Evolutionary conservation across 2,888 invertebrate genomes (phyloP).

Genomic region (Parnassius apollo): DNA sequence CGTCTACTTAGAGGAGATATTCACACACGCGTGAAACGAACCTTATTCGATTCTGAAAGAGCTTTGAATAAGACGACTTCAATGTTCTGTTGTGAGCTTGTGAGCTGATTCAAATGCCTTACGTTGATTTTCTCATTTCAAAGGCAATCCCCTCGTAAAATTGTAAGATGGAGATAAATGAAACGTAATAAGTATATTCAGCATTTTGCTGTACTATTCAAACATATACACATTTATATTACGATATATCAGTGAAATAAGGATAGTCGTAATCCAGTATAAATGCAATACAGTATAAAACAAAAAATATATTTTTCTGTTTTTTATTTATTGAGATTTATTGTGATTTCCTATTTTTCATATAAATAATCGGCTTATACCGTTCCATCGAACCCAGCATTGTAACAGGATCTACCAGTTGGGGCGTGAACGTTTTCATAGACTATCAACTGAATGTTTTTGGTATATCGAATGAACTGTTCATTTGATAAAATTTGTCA

Average conservation of each 20-base stretch:
- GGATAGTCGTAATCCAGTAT: constrained; percentile 18
- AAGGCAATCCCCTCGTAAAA: constrained; percentile 42
- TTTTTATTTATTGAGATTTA: constrained; percentile 21
- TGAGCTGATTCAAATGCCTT: constrained; percentile 49
- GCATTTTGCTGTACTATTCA: constrained; percentile 18
- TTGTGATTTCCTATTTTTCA: constrained; percentile 42
- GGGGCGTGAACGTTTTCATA: constrained; percentile 68
- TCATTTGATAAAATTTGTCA: neutral
- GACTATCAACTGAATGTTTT: constrained; percentile 60
- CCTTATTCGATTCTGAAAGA: constrained; percentile 47
- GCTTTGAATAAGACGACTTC: constrained; percentile 46
- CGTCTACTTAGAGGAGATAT: constrained; percentile 40
- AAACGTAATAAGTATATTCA: constrained; percentile 28
- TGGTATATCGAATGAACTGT: constrained; percentile 15
- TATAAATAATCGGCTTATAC: constrained; percentile 71
- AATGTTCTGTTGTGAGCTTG: constrained; percentile 43
- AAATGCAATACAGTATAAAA: constrained; percentile 9
- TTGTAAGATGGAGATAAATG: constrained; percentile 34
- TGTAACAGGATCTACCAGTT: constrained; percentile 70
- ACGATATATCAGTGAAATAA: constrained; percentile 13
- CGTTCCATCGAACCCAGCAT: constrained; percentile 66
- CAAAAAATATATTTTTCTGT: constrained; percentile 9
- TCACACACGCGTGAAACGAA: constrained; percentile 56
- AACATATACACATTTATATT: neutral
- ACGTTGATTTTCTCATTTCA: constrained; percentile 50